Base-by-base conservation (phyloP, 2,888 invertebrate species). In the Myopa testacea region DNA sequence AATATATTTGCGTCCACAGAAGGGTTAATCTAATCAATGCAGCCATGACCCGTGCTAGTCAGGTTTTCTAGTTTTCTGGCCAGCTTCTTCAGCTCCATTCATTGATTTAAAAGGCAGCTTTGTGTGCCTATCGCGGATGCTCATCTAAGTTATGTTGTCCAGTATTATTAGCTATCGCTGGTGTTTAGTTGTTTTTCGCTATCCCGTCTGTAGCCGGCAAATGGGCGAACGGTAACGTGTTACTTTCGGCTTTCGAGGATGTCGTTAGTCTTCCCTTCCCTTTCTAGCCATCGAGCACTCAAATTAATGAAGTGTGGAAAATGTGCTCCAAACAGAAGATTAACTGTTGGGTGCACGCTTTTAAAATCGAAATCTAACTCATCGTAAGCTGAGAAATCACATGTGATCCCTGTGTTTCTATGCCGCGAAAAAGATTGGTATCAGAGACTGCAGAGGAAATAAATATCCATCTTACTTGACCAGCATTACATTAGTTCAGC, bases 271-370 rank as follows among this genome's bases (percentile, higher is more conserved):
- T 45, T 45, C 45, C 45, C 45, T 45, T 26, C 26, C 26, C 26
- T 45, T 45, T 1, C 7, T 10, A 45, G 45, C 45, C 6, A 45
- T 45, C 45, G 45, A 45, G 77, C 77, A 80, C 78, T 78, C 80
- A 81, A 80, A 80, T 80, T 81, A 81, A 81, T 79, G 79, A 80
- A 81, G 81, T 80, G 81, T 79, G 78, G 80, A 81, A 80, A 81
- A 76, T 77, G 72, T 77, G 80, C 80, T 78, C 80, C 80, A 79
- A 80, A 80, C 77, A 80, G 76, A 80, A 79, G 80, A 81, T 81
- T 78, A 81, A 80, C 81, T 77, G 76, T 76, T 79, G 79, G 78
- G 78, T 78, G 80, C 79, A 80, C 82, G 81, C 45, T 73, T 73
- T 73, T 16, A 4, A 52, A 38, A 73, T 73, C 63, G 62, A n/a